These are phyloP conservation scores for Chaitophorus viminalis DNA, from an alignment of 2,888 invertebrate species.

Conservation along the genomic window DNA sequence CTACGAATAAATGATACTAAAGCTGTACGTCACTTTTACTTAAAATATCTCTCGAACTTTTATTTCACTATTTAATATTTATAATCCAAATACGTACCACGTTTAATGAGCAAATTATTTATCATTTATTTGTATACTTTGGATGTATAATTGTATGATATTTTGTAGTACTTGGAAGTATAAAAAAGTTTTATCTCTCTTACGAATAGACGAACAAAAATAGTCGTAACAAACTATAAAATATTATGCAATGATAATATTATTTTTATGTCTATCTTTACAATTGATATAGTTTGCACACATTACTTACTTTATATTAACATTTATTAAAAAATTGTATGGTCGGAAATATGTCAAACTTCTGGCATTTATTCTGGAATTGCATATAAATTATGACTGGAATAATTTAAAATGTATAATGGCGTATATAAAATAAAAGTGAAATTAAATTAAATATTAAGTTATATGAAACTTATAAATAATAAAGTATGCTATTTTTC, in stretches of 20 bases:
- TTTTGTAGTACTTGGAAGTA: no score
- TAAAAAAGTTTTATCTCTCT: neutral
- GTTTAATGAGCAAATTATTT: neutral
- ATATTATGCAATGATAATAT: neutral
- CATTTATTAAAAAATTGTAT: slow-evolving; percentile 2
- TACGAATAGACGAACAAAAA: neutral
- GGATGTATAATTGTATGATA: neutral
- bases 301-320: neutral
- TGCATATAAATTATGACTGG: slow-evolving; percentile 18
- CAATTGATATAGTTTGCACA: neutral
- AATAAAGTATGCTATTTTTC: neutral
- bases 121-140: neutral
- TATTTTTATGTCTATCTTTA: neutral
- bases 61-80: neutral
- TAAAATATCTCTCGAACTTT: neutral
- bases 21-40: neutral
- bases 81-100: neutral
- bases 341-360: neutral
- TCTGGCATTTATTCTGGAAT: neutral
- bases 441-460: slow-evolving; percentile 8
- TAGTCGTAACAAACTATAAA: no score
- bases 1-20: neutral
- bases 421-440: neutral
- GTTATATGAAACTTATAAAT: slow-evolving; percentile 5
- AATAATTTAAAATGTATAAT: slow-evolving; percentile 31